Conservation (phyloP, 1,140 invertebrate genomes). For the Conus ventricosus region DNA sequence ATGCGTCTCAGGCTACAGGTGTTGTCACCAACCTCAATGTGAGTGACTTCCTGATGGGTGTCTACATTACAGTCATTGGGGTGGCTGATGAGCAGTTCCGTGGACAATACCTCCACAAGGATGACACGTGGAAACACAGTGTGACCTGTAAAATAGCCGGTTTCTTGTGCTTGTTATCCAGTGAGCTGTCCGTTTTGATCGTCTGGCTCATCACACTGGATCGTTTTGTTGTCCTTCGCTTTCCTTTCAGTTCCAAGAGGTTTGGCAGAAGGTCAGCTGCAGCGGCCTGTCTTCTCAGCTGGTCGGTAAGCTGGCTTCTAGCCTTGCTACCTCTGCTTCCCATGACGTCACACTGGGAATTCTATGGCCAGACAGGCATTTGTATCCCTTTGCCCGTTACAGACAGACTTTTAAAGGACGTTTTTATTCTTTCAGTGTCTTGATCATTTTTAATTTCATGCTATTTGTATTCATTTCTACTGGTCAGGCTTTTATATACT, state of each 20-base stretch:
- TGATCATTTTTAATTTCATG: constrained; percentile 49
- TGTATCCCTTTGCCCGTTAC: constrained; percentile 50
- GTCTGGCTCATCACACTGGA: constrained; percentile 53
- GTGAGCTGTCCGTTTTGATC: constrained; percentile 57
- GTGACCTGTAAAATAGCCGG: constrained; percentile 55
- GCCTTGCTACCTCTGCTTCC: constrained; percentile 38
- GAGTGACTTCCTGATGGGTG: constrained; percentile 63
- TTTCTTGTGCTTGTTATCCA: constrained; percentile 56
- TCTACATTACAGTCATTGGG: constrained; percentile 64
- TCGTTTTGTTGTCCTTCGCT: constrained; percentile 55
- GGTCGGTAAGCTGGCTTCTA: constrained; percentile 35
- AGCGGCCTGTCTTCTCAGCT: not conserved
- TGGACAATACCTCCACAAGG: constrained; percentile 55
- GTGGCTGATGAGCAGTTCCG: constrained; percentile 55
- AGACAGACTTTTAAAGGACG: constrained; percentile 27
- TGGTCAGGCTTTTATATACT: constrained; percentile 49
- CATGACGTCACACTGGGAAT: constrained; percentile 26
- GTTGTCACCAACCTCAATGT: constrained; percentile 53
- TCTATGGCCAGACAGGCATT: constrained; percentile 51
- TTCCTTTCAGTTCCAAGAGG: constrained; percentile 51
- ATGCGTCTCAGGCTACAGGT: constrained; percentile 42
- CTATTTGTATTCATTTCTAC: constrained; percentile 44
- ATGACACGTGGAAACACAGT: constrained; percentile 55
- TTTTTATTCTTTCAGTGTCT: constrained; percentile 45
- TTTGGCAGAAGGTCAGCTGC: constrained; percentile 30